A percentile compares a stretch with the other conserved stretches of the same genome.
Evolutionary conservation across 2,888 invertebrate genomes (phyloP).

Genomic region (Autographa pulchrina): DNA sequence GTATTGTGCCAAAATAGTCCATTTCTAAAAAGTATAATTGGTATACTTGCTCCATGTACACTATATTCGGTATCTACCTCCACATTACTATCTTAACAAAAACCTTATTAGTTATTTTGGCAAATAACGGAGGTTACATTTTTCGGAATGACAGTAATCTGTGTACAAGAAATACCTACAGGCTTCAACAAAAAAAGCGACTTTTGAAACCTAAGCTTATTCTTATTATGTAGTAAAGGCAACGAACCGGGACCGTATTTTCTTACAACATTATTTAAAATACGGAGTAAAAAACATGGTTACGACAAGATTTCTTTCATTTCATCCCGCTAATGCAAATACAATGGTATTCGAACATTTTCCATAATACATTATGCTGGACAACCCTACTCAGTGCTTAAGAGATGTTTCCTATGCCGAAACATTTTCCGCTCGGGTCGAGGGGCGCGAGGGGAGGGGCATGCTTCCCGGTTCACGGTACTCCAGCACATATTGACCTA

Average conservation of each 20-base stretch:
- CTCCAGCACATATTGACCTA: conserved; percentile 7
- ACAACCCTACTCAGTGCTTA: conserved; percentile 35
- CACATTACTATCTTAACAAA: no score
- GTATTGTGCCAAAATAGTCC: no score
- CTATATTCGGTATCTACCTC: no score
- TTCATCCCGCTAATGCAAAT: background rate
- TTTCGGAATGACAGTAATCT: no score
- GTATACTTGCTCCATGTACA: no score
- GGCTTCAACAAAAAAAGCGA: no score
- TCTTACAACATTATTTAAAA: background rate
- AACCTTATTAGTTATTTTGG: no score
- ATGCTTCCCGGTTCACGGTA: conserved; percentile 18
- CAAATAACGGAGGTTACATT: no score
- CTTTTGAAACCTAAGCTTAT: no score
- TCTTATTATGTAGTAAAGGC: no score
- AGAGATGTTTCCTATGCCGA: conserved; percentile 32
- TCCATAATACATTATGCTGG: conserved; percentile 8
- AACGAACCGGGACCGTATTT: background rate
- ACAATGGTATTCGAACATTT: background rate
- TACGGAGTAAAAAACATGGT: background rate
- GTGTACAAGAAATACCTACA: no score
- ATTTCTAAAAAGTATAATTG: no score
- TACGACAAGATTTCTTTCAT: background rate
- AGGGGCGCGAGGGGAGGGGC: conserved; percentile 1
- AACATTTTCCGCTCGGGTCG: conserved; percentile 40